Evolutionary conservation across 1,140 invertebrate species (phyloP).

Genomic region (Scaptomyza hsui): DNA sequence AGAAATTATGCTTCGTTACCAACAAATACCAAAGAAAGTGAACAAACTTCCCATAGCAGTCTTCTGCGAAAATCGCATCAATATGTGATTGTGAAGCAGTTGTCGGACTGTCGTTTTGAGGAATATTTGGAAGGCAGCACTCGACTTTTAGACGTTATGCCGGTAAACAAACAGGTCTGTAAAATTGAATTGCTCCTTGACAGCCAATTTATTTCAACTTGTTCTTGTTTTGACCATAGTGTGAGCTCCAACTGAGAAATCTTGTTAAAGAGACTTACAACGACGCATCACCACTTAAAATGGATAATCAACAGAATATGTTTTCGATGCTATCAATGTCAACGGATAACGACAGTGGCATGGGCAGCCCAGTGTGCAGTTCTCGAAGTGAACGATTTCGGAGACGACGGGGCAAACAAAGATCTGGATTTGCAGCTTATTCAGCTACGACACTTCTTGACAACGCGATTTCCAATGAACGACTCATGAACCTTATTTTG

Average conservation of each 20-base stretch:
- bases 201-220: no score
- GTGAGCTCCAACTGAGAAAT: slow-evolving; percentile 66
- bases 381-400: slow-evolving; percentile 73
- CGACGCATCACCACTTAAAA: slow-evolving; percentile 10
- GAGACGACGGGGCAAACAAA: slow-evolving; percentile 63
- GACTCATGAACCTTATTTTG: slow-evolving; percentile 90
- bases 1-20: slow-evolving; percentile 27
- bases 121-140: slow-evolving; percentile 74
- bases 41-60: not conserved
- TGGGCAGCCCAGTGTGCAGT: slow-evolving; percentile 79
- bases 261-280: slow-evolving; percentile 27
- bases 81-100: slow-evolving; percentile 75
- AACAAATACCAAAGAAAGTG: slow-evolving; percentile 55
- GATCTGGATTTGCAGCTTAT: slow-evolving; percentile 29
- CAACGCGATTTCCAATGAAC: slow-evolving; percentile 85
- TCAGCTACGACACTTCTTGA: slow-evolving; percentile 18
- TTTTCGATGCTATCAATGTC: slow-evolving; percentile 60
- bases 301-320: slow-evolving; percentile 27
- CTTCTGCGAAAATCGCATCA: slow-evolving; percentile 38
- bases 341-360: slow-evolving; percentile 81
- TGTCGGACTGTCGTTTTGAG: slow-evolving; percentile 61
- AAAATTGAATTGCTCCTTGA: not conserved
- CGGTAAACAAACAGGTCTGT: slow-evolving; percentile 50
- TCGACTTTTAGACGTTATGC: slow-evolving; percentile 61
- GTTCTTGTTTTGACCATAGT: slow-evolving; percentile 35